Base-by-base conservation (phyloP, 2,888 invertebrate species). In the Lepidonotus clava region DNA sequence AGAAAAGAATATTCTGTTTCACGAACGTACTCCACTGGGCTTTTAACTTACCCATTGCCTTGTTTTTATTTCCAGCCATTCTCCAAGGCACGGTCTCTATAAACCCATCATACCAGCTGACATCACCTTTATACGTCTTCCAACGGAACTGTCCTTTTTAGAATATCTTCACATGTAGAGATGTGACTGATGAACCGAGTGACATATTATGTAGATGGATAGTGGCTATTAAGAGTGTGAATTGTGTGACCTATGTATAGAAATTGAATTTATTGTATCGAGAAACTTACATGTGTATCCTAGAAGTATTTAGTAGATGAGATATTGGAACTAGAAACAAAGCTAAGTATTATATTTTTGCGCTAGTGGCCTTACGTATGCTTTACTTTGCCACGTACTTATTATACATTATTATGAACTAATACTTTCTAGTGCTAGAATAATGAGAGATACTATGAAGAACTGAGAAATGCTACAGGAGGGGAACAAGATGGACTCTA, bases 201-300 rank as follows among this genome's bases (percentile, higher is more conserved):
- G 51, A 80, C 41, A 41, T 51, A 11, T 80, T 46, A 51, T 11
- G 51, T 51, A 8, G 80, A 46, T 24, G 51, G 36, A 80, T 5
- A 80, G 80, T 46, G 4, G 34, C 32, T 80, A 28, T 46, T 46
- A 14, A 46, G 28, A 4, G 28, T 41, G 28, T 24, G 38, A 46
- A 80, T 24, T 24, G 46, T 71, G 71, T 71, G 71, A 71, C 71
- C 71, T 71, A n/a, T n/a, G n/a, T n/a, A n/a, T n/a, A n/a, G n/a
- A n/a, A n/a, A n/a, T n/a, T n/a, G n/a, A n/a, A n/a, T n/a, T n/a
- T n/a, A n/a, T n/a, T 32, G 4, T 1, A n/a, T 14, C 21, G 36
- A 36, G n/a, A 71, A 32, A 24, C 66, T 66, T 28, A 28, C 14
- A 36, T 71, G 1, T 67, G 34, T 67, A 67, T n/a, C n/a, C n/a